Conservation (phyloP, 2,797 vertebrate species). For the Oryzias sinensis region DNA sequence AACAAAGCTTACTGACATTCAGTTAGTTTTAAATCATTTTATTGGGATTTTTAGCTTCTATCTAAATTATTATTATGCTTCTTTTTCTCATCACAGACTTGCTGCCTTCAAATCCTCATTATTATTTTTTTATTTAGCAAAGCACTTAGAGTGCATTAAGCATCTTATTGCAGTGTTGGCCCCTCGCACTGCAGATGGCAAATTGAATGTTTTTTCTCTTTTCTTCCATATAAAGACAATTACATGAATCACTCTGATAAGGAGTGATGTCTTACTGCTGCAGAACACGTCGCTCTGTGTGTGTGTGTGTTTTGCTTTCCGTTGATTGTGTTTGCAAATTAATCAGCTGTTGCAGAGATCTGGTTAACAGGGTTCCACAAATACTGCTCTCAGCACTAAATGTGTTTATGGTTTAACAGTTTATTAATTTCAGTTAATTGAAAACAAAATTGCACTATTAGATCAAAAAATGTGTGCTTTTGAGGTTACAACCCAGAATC, state of each 20-base stretch:
- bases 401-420: background rate
- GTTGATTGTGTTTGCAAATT: no score
- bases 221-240: slow-evolving; percentile 7
- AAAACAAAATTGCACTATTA: no score
- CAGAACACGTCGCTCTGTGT: background rate
- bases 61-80: background rate
- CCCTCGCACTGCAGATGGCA: background rate
- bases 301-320: no score
- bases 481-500: no score
- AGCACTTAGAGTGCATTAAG: slow-evolving; percentile 36
- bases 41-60: no score
- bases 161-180: slow-evolving; percentile 16
- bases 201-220: slow-evolving; percentile 11
- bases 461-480: no score
- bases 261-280: slow-evolving; percentile 22
- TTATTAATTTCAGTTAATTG: background rate
- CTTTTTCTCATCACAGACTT: background rate
- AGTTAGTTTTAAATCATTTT: no score
- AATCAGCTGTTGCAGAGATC: no score
- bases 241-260: slow-evolving; percentile 29
- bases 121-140: background rate
- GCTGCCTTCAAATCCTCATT: no score
- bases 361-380: no score
- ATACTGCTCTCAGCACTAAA: no score
- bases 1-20: no score